Evolutionary conservation across 1,140 invertebrate species (phyloP), one percentile per base, ranked within the genome.

Genomic region (Drosophila quadrilineata): DNA sequence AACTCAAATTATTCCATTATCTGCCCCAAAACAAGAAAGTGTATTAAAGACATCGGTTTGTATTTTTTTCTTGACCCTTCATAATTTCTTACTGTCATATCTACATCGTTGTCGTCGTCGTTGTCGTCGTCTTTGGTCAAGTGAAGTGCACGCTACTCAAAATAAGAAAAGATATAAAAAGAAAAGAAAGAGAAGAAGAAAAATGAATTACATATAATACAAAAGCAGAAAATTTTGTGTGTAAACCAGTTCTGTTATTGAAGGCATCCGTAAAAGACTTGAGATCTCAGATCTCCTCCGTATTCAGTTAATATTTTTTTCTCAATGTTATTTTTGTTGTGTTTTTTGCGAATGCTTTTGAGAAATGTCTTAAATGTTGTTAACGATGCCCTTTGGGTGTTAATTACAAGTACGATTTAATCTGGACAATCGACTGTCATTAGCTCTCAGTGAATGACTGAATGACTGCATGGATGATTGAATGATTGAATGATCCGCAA

Each of bases 301-400:
- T n/a, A n/a, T n/a, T n/a, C n/a, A n/a, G n/a, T n/a, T n/a, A n/a
- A n/a, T 22, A 21, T 22, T 22, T 21, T 22, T 40, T 3, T 40
- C 3, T 10, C 3, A 5, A 9, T 43, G 6, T 16, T 28, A 14
- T 28, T 26, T 35, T 14, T 9, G 12, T 35, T 14, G 5, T n/a
- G n/a, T n/a, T 35, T 35, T 45, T 8, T 17, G 19, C 6, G 12
- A 19, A 43, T 53, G 48, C 40, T 62, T 63, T n/a, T 64, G 36
- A 49, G 57, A 57, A 73, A 48, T 73, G 73, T 64, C 68, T 67
- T 84, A 74, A 84, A 85, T 84, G 70, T 85, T 85, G 77, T 84
- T 84, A 84, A 85, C 77, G 77, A 84, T 85, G 77, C 77, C 77
- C 77, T 77, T 84, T 85, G 77, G 77, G 77, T 82, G 79, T 85